A percentile compares a stretch with the other conserved stretches of the same genome.
These are phyloP conservation scores for Anabacerthia variegaticeps DNA, from an alignment of 2,797 vertebrate species.

Conservation along the genomic window DNA sequence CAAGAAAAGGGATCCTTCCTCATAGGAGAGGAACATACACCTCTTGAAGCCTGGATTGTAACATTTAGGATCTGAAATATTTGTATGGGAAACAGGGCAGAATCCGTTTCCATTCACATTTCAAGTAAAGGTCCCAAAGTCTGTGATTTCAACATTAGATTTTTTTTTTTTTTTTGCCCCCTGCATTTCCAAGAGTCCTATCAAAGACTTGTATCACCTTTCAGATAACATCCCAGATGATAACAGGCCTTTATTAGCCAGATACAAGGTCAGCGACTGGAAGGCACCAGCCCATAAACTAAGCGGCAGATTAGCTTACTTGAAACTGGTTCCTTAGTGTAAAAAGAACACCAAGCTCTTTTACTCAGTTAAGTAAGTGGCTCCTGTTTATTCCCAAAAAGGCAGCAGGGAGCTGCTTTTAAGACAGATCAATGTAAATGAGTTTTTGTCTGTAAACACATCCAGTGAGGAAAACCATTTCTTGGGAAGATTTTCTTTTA, in stretches of 20 bases:
- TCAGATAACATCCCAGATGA: neutral
- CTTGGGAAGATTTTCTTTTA: neutral
- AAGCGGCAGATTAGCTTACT: slow-evolving; percentile 17
- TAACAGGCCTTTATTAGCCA: neutral
- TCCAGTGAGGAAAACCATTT: neutral
- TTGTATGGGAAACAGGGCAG: neutral
- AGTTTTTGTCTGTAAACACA: neutral
- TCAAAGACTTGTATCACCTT: neutral
- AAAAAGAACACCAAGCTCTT: neutral
- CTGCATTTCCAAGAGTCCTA: neutral
- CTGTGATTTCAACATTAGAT: neutral
- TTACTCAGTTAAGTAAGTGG: neutral
- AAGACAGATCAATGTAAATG: neutral
- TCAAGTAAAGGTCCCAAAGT: neutral
- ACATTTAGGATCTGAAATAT: neutral
- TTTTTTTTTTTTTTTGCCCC: neutral
- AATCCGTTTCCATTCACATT: neutral
- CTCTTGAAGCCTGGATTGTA: neutral
- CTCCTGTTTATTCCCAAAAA: neutral
- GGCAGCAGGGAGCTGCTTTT: slow-evolving; percentile 6
- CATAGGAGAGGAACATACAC: neutral
- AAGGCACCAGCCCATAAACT: slow-evolving; percentile 1
- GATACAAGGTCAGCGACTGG: neutral
- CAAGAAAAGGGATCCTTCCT: neutral
- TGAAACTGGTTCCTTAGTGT: neutral